Conservation (phyloP, 2,797 vertebrate species). For the Sciaenops ocellatus region DNA sequence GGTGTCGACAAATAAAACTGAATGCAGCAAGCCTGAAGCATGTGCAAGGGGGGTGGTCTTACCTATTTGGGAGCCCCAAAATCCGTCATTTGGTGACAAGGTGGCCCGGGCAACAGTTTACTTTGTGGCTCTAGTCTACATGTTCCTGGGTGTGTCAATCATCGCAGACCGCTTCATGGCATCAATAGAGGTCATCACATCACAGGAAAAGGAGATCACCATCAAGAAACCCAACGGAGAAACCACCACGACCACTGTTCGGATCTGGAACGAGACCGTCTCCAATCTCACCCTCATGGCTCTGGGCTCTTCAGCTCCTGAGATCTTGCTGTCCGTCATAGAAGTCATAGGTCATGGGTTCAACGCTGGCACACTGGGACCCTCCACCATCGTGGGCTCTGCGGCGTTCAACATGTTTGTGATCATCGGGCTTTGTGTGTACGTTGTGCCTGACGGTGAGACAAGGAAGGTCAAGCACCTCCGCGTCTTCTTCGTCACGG, state of each 20-base stretch:
- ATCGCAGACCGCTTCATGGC: slow-evolving; percentile 99
- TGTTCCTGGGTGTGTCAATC: slow-evolving; percentile 99
- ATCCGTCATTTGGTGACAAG: slow-evolving; percentile 97
- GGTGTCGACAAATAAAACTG: slow-evolving; percentile 77
- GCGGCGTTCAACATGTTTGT: slow-evolving; percentile 99
- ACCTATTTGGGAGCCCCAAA: slow-evolving; percentile 95
- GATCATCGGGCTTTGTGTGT: slow-evolving; percentile 97
- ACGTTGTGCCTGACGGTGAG: slow-evolving; percentile 97
- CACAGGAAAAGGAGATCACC: slow-evolving; percentile 98
- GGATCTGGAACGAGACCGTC: slow-evolving; percentile 99
- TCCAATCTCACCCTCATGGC: slow-evolving; percentile 99
- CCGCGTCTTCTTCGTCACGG: slow-evolving; percentile 97
- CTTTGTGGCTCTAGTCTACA: slow-evolving; percentile 97
- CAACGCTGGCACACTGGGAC: slow-evolving; percentile 91
- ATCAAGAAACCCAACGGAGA: slow-evolving; percentile 98
- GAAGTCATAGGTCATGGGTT: slow-evolving; percentile 97
- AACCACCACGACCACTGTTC: slow-evolving; percentile 96
- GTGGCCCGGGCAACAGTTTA: slow-evolving; percentile 97
- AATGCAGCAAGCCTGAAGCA: slow-evolving; percentile 88
- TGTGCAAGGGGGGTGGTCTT: slow-evolving; percentile 92
- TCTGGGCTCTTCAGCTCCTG: slow-evolving; percentile 96
- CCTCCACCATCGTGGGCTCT: slow-evolving; percentile 97
- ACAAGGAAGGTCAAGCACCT: slow-evolving; percentile 97
- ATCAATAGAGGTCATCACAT: slow-evolving; percentile 98
- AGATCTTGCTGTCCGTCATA: slow-evolving; percentile 97